Base-by-base conservation (phyloP, 2,113 vertebrate genomes). In the Progne subis region DNA sequence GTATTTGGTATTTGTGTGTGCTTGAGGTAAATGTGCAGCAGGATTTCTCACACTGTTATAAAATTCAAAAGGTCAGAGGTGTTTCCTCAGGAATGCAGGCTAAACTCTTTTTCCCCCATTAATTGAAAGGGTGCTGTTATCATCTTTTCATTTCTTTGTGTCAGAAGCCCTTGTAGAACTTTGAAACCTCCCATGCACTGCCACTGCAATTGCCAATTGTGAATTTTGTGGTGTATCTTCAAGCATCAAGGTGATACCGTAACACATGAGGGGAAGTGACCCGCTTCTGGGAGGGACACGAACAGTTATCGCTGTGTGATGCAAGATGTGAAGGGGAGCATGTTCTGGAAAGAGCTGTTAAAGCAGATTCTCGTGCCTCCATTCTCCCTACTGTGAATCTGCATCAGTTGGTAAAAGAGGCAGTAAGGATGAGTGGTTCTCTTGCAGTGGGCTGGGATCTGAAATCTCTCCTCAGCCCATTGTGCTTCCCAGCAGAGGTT, bases 261-360 rank as follows among this genome's bases (percentile, higher is more conserved):
- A 63, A 43, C 29, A 21, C 41, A 12, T 21, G 15, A 77, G 47
- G 29, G 69, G 43, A 82, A 56, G 52, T 31, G 44, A 89, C 70
- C 41, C 37, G 8, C n/a, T 82, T 82, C 47, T 60, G 47, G 21
- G 49, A 85, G 24, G 21, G 50, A 9, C 2, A 2, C 0, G 0
- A 55, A 44, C 25, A 64, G 39, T 8, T 75, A 14, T 12, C n/a
- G 26, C 50, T n/a, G 11, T 46, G 34, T 63, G 64, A 32, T 46
- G 72, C 47, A 26, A 64, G 60, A 81, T 34, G 16, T 28, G 16
- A 46, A 84, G 37, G 43, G 11, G 15, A 77, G 8, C 31, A 24
- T 0, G 0, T 12, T 14, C 85, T 70, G 25, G 31, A 77, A 77
- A 31, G 72, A 63, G 49, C 20, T 46, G 5, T 71, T 70, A 47